phyloP scores from a whole-genome alignment of 2,888 invertebrate species.

The Xanthia icteritia region DNA sequence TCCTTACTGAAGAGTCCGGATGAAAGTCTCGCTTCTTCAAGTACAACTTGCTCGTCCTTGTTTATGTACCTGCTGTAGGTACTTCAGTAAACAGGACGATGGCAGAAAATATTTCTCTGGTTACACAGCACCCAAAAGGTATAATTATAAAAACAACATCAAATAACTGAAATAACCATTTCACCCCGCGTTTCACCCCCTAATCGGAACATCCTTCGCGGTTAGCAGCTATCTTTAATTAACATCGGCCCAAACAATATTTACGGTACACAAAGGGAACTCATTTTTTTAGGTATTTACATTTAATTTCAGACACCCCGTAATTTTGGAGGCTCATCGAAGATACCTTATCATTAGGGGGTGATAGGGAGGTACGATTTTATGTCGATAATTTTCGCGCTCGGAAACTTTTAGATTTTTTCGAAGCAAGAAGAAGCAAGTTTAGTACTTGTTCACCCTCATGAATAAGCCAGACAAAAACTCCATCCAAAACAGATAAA shows the following conservation, averaged over 20 bases:
- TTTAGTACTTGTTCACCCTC: not conserved
- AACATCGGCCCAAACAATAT: constrained; percentile 60
- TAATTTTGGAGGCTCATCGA: constrained; percentile 56
- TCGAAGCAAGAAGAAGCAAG: no score
- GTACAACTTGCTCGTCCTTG: constrained; percentile 1
- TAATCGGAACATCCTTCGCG: constrained; percentile 34
- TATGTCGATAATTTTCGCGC: constrained; percentile 19
- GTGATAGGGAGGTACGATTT: constrained; percentile 41
- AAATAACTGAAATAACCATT: constrained; percentile 39
- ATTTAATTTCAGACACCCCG: constrained; percentile 70
- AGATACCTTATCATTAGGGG: constrained; percentile 55
- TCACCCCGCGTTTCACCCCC: constrained; percentile 24
- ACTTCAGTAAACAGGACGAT: not conserved
- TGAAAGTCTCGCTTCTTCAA: not conserved
- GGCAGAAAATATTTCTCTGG: not conserved
- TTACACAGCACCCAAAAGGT: not conserved
- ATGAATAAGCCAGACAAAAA: not conserved
- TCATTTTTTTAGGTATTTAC: constrained; percentile 74
- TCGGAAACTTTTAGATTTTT: not conserved
- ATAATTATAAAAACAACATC: constrained; percentile 44
- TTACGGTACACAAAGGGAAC: constrained; percentile 63
- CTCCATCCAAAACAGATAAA: no score
- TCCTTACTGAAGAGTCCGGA: constrained; percentile 8
- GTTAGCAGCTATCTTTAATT: constrained; percentile 63
- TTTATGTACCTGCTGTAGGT: not conserved